Conservation (phyloP, 2,888 invertebrate species). For the Choristoneura rosaceana region DNA sequence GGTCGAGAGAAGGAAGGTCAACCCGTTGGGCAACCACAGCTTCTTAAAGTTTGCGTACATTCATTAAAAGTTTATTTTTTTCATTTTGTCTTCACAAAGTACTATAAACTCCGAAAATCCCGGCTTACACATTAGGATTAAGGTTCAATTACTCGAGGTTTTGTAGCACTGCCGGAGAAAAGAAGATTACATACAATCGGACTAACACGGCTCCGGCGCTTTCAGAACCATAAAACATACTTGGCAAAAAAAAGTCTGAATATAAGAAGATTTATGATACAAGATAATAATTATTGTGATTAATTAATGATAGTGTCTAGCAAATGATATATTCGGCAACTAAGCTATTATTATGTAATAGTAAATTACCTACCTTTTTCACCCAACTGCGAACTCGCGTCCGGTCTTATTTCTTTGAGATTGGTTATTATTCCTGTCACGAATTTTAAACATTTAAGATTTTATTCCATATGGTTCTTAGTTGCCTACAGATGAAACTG, state of each 20-base stretch:
- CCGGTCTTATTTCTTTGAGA: no score
- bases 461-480: no score
- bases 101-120: background rate
- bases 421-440: no score
- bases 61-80: background rate
- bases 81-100: background rate
- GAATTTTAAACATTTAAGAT: no score
- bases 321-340: slow-evolving; percentile 3
- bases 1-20: background rate
- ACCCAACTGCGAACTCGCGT: no score
- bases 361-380: background rate
- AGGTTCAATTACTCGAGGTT: slow-evolving; percentile 5
- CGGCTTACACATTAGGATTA: slow-evolving; percentile 1
- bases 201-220: background rate
- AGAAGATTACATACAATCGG: background rate
- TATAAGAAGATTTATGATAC: slow-evolving; percentile 11
- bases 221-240: background rate
- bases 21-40: background rate
- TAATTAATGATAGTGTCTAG: slow-evolving; percentile 19
- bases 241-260: background rate
- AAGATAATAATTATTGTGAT: slow-evolving; percentile 23
- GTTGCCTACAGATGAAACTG: no score
- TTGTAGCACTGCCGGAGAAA: background rate
- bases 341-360: background rate
- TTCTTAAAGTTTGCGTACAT: background rate